Percentiles rank a stretch among this genome's conserved stretches.
Evolutionary conservation across 2,797 vertebrate genomes (phyloP).

Genomic region (Sebastes iracundus): DNA sequence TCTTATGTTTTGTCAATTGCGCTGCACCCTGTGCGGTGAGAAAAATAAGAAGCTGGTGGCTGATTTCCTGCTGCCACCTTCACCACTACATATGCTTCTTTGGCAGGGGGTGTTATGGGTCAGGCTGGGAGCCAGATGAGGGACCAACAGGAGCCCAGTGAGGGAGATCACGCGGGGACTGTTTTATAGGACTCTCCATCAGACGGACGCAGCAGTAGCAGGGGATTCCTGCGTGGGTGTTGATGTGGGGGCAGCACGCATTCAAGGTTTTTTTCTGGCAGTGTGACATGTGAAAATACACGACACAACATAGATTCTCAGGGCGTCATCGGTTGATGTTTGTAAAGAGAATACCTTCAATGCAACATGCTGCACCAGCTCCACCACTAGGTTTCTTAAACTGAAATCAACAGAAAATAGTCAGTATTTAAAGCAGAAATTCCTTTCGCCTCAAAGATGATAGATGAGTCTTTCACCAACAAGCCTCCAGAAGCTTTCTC

Average conservation of each 20-base stretch:
- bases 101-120: constrained; percentile 69
- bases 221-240: constrained; percentile 72
- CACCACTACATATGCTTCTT: constrained; percentile 73
- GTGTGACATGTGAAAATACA: constrained; percentile 15
- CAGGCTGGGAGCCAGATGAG: constrained; percentile 76
- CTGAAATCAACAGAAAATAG: not conserved
- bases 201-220: constrained; percentile 50
- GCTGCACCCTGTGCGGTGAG: constrained; percentile 17
- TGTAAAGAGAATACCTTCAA: not conserved
- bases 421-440: not conserved
- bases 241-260: constrained; percentile 16
- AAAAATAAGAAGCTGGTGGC: constrained; percentile 38
- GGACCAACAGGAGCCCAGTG: constrained; percentile 58
- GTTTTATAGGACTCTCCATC: constrained; percentile 62
- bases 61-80: constrained; percentile 49
- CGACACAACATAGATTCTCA: constrained; percentile 5
- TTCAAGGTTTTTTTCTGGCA: constrained; percentile 10
- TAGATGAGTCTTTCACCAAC: not conserved
- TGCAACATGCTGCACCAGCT: not conserved
- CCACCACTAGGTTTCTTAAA: not conserved
- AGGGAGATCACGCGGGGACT: constrained; percentile 34
- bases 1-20: constrained; percentile 30
- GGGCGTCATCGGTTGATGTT: not conserved
- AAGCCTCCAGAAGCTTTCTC: constrained; percentile 13
- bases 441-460: not conserved